These are phyloP conservation scores for Rana temporaria DNA, from an alignment of 2,113 vertebrate genomes.

Conservation along the genomic window DNA sequence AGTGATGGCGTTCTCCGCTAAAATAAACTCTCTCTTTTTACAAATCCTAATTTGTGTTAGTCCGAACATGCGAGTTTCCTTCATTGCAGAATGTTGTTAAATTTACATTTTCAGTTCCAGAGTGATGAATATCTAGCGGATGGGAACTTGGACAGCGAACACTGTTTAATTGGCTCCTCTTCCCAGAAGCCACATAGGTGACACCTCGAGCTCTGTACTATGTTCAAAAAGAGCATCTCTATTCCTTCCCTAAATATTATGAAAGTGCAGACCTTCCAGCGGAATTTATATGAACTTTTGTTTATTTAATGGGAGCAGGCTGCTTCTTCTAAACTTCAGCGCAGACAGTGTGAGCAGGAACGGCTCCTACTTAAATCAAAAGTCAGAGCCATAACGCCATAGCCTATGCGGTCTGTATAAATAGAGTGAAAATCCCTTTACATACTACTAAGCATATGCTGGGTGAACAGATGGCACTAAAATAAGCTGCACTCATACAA, in stretches of 20 bases:
- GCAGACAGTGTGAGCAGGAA: conserved; percentile 49
- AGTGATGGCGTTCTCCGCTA: not conserved
- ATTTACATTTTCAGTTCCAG: conserved; percentile 4
- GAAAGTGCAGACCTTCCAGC: conserved; percentile 61
- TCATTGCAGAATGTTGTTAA: not conserved
- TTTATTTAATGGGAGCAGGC: conserved; percentile 67
- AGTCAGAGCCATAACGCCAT: conserved; percentile 46
- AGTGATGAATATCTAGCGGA: conserved; percentile 37
- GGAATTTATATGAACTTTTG: conserved; percentile 72
- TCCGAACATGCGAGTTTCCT: not conserved
- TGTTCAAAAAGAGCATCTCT: conserved; percentile 67
- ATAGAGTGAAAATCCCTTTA: conserved; percentile 42
- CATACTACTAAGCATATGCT: conserved; percentile 10
- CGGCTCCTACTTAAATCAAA: conserved; percentile 55
- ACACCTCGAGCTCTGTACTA: conserved; percentile 65
- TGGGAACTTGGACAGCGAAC: conserved; percentile 54
- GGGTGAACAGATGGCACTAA: conserved; percentile 44
- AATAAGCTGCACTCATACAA: conserved; percentile 4
- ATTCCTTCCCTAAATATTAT: conserved; percentile 71
- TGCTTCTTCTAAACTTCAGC: conserved; percentile 61
- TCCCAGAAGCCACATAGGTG: conserved; percentile 62
- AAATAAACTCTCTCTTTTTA: not conserved
- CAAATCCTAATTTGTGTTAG: no score
- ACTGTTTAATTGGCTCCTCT: conserved; percentile 66
- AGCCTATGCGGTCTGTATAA: conserved; percentile 38